Evolutionary conservation across 2,797 vertebrate species (phyloP), one percentile per base, ranked within the genome.

Genomic region (Microcaecilia unicolor): DNA sequence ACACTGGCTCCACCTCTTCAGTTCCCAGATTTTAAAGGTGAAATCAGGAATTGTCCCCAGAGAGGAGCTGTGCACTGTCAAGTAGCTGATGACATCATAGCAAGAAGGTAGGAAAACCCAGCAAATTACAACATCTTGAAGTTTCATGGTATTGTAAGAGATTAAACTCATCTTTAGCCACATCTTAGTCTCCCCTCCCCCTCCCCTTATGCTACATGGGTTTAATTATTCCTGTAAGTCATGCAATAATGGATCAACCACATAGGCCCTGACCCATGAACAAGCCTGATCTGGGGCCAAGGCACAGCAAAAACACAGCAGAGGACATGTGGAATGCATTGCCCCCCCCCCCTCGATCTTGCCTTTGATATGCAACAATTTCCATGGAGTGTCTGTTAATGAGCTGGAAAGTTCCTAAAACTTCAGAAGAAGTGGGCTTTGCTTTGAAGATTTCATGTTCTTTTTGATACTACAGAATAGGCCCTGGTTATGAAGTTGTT

Each of bases 281-380:
- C 29, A 33, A 28, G 7, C 17, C 37, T 49, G 40, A 37, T 36
- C 36, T 21, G 19, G 16, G 18, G 34, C 38, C 39, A 40, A 24
- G 18, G 18, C 9, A 20, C 23, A 17, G 27, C 34, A 39, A 39
- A 39, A 39, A 35, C 23, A 13, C 28, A 34, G 34, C 22, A 13
- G 27, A 13, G 15, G 29, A 28, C 50, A 31, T 34, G 48, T 39
- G 44, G 44, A 43, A 43, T 34, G 21, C 35, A 42, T 52, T n/a
- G n/a, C n/a, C n/a, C n/a, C n/a, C n/a, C n/a, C n/a, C n/a, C n/a
- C 53, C 35, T 31, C 25, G 22, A 15, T 23, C 30, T 20, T 39
- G 35, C 15, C 36, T 37, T 26, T 27, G 22, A 42, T 19, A 33
- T 41, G 36, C 15, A 10, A 25, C 28, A 8, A 12, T 28, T 19